Percentiles rank a stretch among this genome's conserved stretches.
Conservation (phyloP, 2,888 invertebrate genomes). For the Archaeoteleia sp. region DNA sequence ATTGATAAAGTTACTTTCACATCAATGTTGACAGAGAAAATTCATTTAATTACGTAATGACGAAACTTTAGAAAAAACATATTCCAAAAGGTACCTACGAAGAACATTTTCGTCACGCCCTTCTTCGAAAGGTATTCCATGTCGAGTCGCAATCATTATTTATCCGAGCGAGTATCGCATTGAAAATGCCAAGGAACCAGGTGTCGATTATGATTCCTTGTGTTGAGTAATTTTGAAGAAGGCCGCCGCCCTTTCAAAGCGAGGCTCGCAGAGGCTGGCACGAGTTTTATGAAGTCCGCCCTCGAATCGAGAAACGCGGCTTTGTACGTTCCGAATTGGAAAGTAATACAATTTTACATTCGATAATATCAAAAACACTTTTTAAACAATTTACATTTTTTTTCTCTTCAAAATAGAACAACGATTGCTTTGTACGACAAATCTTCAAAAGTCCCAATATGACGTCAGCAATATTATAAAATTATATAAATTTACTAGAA, state of each 20-base stretch:
- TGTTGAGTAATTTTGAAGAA: slow-evolving; percentile 27
- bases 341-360: slow-evolving; percentile 2
- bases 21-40: too few relatives aligned
- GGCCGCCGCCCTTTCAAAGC: slow-evolving; percentile 25
- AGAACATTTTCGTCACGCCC: slow-evolving; percentile 13
- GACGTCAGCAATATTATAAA: too few relatives aligned
- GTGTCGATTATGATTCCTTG: slow-evolving; percentile 29
- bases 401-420: too few relatives aligned
- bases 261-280: slow-evolving; percentile 19
- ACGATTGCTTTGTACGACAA: too few relatives aligned
- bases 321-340: slow-evolving; percentile 5
- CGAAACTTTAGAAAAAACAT: neutral
- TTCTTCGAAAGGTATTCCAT: neutral
- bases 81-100: neutral
- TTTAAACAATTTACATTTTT: too few relatives aligned
- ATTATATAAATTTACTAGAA: too few relatives aligned
- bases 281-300: slow-evolving; percentile 29
- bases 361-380: too few relatives aligned
- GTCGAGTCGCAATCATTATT: slow-evolving; percentile 7
- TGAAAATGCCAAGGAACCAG: slow-evolving; percentile 26
- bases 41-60: too few relatives aligned
- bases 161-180: slow-evolving; percentile 15
- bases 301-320: slow-evolving; percentile 10
- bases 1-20: too few relatives aligned
- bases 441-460: too few relatives aligned